Percentiles rank a stretch among this genome's conserved stretches.
These are phyloP conservation scores for Emys orbicularis DNA, from an alignment of 2,797 vertebrate genomes.

Conservation along the genomic window DNA sequence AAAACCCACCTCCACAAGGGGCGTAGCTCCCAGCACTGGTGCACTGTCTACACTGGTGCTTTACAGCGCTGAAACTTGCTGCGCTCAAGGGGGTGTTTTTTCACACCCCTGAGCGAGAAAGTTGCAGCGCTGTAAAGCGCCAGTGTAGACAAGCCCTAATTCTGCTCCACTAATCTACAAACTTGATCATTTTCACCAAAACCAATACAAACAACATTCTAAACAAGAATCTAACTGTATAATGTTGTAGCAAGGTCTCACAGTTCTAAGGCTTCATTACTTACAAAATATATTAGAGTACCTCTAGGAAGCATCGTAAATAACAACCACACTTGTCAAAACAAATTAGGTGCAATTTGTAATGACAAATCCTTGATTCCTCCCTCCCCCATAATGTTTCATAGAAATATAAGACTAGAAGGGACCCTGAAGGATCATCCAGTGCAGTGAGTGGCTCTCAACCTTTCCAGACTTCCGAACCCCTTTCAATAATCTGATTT, in stretches of 20 bases:
- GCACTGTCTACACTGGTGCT: no score
- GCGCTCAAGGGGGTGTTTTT: no score
- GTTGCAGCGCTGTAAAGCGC: no score
- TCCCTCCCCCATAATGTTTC: background rate
- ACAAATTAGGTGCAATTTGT: background rate
- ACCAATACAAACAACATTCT: accelerated
- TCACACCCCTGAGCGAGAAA: no score
- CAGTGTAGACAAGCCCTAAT: no score
- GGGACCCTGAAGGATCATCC: background rate
- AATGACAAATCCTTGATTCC: conserved; percentile 6
- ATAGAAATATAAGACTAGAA: background rate
- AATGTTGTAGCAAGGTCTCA: background rate
- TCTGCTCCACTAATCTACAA: background rate
- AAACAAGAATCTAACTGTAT: background rate
- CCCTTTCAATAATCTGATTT: no score
- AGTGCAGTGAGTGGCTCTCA: background rate
- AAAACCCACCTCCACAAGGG: no score
- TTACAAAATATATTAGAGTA: background rate
- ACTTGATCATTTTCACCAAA: background rate
- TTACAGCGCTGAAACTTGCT: no score
- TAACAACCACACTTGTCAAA: background rate
- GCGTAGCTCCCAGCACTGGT: no score
- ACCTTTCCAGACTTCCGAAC: no score
- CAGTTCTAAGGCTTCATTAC: background rate
- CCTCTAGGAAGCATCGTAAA: background rate